Conservation (phyloP, 1,140 invertebrate species). For the Sycophila sp. region DNA sequence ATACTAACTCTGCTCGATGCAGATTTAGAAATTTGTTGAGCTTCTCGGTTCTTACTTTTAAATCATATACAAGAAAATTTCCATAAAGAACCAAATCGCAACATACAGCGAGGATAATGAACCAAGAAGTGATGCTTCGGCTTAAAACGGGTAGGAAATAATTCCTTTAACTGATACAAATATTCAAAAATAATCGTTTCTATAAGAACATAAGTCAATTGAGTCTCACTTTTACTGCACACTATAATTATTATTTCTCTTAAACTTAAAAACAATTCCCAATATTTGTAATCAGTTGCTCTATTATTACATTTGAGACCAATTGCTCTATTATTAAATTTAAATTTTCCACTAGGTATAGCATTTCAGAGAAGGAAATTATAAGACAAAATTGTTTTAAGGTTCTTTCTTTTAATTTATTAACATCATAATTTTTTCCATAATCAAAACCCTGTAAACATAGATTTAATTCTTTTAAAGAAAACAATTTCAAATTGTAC, state of each 20-base stretch:
- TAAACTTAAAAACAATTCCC: neutral
- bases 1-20: neutral
- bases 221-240: neutral
- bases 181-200: neutral
- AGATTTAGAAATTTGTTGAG: neutral
- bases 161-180: neutral
- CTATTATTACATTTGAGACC: too few relatives aligned
- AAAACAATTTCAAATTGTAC: slow-evolving; percentile 45
- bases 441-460: slow-evolving; percentile 27
- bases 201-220: neutral
- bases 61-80: neutral
- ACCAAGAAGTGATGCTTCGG: neutral
- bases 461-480: slow-evolving; percentile 34
- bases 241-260: neutral
- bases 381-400: slow-evolving; percentile 45
- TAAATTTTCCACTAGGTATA: neutral
- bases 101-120: neutral
- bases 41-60: slow-evolving; percentile 22
- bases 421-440: slow-evolving; percentile 12
- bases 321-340: neutral
- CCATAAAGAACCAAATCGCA: neutral
- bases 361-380: slow-evolving; percentile 50
- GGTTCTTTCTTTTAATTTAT: slow-evolving; percentile 34
- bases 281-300: neutral
- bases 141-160: neutral